Base-by-base conservation (phyloP, 2,888 invertebrate genomes). In the Pilophorus perplexus region DNA sequence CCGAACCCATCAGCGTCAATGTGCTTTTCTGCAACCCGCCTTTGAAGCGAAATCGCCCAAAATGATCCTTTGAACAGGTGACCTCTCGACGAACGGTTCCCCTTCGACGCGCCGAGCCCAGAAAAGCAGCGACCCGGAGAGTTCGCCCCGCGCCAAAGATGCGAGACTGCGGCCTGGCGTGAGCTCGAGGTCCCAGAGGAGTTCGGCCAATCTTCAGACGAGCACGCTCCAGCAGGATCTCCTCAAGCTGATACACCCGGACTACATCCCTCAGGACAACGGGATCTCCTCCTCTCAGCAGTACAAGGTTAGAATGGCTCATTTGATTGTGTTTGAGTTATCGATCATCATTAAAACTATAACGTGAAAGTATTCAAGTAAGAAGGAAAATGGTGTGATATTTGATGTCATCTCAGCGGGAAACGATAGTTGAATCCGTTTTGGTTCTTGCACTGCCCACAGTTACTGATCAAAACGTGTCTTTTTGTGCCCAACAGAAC, bases 211-310 rank as follows among this genome's bases (percentile, higher is more conserved):
- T 75, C 75, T 84, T 42, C 79, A 74, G 8, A 74, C 73, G 27
- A 85, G 82, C 71, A 86, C 85, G 20, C 79, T 88, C 25, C 87
- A 93, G 79, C 92, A 93, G 76, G 93, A 94, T 75, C 79, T 91
- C 20, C 87, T 93, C 81, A 85, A 90, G 52, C 80, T 93, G 23
- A 93, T 93, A 74, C 89, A 90, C 78, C 91, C 90, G 0, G 91
- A 91, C 74, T 82, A 80, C 73, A 57, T 66, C 14, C 66, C 66
- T 10, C 52, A 66, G 22, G 64, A 64, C 27, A 64, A 64, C 27
- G 64, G 64, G 8, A 18, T 64, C 40, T 3, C 64, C 2, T 52
- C 52, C 5, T n/a, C 64, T 6, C 52, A 62, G 33, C 62, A 62
- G 8, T 62, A 20, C 33, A 62, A 62, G 62, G 62, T 62, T 22